A percentile compares a stretch with the other conserved stretches of the same genome.
Conservation (phyloP, 2,113 vertebrate genomes). For the Ictalurus punctatus region DNA sequence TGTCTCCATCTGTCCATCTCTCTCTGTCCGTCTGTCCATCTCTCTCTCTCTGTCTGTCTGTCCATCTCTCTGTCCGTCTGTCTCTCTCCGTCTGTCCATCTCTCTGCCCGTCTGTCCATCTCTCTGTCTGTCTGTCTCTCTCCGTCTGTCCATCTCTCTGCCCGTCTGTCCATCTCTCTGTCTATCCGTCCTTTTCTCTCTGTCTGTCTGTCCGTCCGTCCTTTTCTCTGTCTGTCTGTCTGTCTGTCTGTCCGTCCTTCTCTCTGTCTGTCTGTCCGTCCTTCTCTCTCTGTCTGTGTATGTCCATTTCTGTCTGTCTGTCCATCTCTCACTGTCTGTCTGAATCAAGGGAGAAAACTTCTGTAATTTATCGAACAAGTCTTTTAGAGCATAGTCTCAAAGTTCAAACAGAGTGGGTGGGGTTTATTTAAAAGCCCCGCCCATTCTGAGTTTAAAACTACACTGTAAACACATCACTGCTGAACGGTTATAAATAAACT, state of each 20-base stretch:
- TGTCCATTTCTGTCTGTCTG: not conserved
- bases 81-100: not conserved
- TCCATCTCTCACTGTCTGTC: not conserved
- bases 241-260: too few species aligned
- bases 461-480: not conserved
- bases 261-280: not conserved
- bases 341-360: not conserved
- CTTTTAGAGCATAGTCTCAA: not conserved
- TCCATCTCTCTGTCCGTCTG: not conserved
- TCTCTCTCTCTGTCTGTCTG: too few species aligned
- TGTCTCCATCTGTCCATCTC: too few species aligned
- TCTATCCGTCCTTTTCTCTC: not conserved
- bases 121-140: not conserved
- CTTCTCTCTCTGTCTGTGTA: not conserved
- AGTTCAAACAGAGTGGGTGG: not conserved
- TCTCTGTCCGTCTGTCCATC: not conserved
- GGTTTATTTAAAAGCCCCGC: not conserved
- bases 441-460: not conserved
- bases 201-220: not conserved
- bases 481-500: not conserved
- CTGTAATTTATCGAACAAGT: not conserved
- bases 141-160: not conserved
- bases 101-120: too few species aligned
- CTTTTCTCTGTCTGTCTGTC: too few species aligned
- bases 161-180: not conserved